A percentile compares a stretch with the other conserved stretches of the same genome.
Conservation (phyloP, 2,888 invertebrate genomes). For the Lasioglossum oenotherae region DNA sequence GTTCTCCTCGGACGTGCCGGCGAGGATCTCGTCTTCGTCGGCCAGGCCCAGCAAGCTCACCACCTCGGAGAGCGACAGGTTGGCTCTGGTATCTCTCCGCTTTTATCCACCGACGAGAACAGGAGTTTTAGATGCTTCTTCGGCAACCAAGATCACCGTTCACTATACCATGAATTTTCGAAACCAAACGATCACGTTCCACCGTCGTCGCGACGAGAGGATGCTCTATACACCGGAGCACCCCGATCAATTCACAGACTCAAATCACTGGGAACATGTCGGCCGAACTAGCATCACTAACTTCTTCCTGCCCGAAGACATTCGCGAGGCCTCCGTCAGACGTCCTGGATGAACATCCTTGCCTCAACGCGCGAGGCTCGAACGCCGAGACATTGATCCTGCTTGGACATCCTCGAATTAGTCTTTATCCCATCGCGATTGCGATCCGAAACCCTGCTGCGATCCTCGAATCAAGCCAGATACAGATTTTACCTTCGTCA, state of each 20-base stretch:
- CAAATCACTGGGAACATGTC: constrained; percentile 36
- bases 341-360: constrained; percentile 3
- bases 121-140: not conserved
- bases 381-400: constrained; percentile 49
- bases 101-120: constrained; percentile 1
- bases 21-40: constrained; percentile 77
- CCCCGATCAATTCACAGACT: constrained; percentile 24
- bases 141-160: not conserved
- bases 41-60: constrained; percentile 76
- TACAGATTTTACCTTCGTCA: not conserved
- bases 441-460: not conserved
- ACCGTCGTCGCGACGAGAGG: not conserved
- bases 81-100: constrained; percentile 55
- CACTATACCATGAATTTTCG: constrained; percentile 17
- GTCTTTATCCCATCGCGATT: not conserved
- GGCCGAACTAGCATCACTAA: constrained; percentile 25
- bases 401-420: not conserved
- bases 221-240: not conserved
- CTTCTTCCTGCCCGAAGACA: constrained; percentile 1
- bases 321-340: not conserved
- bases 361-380: constrained; percentile 6
- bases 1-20: constrained; percentile 75
- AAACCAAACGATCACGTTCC: not conserved
- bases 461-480: not conserved
- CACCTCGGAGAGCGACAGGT: constrained; percentile 77